Base-by-base conservation (phyloP, 2,888 invertebrate genomes). In the Netelia melanura region DNA sequence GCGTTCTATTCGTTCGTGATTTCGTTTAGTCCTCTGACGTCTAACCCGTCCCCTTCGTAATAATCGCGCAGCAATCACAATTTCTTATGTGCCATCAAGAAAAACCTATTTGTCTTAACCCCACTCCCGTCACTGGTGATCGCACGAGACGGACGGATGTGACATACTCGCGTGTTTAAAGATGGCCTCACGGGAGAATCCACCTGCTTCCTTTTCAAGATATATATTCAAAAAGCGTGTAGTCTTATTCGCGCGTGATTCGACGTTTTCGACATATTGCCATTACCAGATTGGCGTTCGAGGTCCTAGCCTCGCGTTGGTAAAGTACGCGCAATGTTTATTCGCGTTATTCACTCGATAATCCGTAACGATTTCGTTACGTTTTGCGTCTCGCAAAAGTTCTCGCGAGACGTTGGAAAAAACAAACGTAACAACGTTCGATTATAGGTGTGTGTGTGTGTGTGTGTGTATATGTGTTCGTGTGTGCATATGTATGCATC, bases 71-170 rank as follows among this genome's bases (percentile, higher is more conserved):
- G 86, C 86, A 90, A 89, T 91, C 90, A 90, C 89, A 90, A 90
- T 90, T 91, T 92, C 90, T 91, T 90, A 90, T 91, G 88, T 91
- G 88, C 89, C 91, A 91, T 91, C 86, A 87, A 89, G 79, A 84
- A 85, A 87, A 89, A 92, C 91, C 92, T 92, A 92, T 92, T 91
- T 92, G 91, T 89, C 90, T 92, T 91, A 91, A 90, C 92, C 92
- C 93, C 92, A 91, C 91, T 92, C n/a, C 79, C 78, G 78, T 82
- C 82, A 81, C 84, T 75, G 70, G 64, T 72, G 75, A 79, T 89
- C 88, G 89, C 90, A 90, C 88, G 90, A 91, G 88, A 89, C 87
- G 90, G 91, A 91, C 93, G 93, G 93, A 93, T 91, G 89, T 93
- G 93, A 92, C 92, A 91, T 91, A 89, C 86, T 86, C 87, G 88